Evolutionary conservation across 1,140 invertebrate genomes (phyloP).

Genomic region (Solen grandis): DNA sequence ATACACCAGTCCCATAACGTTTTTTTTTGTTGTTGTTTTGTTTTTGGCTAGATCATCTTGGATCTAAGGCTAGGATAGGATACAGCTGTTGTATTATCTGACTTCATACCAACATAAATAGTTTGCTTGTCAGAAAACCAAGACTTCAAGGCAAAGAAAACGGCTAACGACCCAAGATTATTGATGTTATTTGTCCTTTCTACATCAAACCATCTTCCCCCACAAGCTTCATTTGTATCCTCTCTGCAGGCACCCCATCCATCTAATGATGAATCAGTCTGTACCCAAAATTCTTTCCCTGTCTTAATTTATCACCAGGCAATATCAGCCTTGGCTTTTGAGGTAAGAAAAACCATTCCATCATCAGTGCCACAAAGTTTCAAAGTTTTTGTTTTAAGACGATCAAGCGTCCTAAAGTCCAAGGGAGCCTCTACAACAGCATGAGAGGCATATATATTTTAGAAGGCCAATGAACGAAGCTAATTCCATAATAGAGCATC

Average conservation of each 20-base stretch:
- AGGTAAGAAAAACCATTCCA: no score
- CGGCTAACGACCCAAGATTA: constrained; percentile 43
- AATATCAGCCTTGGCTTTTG: neutral
- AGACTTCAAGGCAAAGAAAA: constrained; percentile 18
- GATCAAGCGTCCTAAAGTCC: no score
- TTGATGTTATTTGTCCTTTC: constrained; percentile 40
- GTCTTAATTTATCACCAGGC: neutral
- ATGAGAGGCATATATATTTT: no score
- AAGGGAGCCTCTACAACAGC: no score
- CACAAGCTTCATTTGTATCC: neutral
- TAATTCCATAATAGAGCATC: no score
- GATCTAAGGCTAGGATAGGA: no score
- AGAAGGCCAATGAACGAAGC: no score
- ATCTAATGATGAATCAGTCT: neutral
- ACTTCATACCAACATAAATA: constrained; percentile 2
- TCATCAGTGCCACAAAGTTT: neutral
- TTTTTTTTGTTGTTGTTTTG: constrained; percentile 8
- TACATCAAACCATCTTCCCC: neutral
- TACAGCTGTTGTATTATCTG: no score
- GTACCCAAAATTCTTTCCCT: neutral
- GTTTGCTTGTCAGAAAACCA: neutral
- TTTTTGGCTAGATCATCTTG: no score
- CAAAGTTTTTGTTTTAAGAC: no score
- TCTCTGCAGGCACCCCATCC: neutral
- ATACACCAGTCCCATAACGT: constrained; percentile 41